Evolutionary conservation across 92 coral and sea anemone species (phyloP).

Genomic region (Epizoanthus illoricatus): DNA sequence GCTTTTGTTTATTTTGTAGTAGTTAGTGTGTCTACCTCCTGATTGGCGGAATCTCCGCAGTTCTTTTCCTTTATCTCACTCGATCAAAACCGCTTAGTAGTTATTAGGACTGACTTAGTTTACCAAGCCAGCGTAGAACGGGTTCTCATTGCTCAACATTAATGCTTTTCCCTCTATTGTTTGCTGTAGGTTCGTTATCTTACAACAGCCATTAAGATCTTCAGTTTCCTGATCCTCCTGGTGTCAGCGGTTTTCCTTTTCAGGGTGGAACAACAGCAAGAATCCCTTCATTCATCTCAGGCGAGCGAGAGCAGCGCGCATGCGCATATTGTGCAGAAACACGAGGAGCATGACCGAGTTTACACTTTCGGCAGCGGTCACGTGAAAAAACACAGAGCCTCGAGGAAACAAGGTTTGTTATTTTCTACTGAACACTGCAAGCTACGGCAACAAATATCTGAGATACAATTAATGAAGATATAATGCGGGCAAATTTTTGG

Average conservation of each 20-base stretch:
- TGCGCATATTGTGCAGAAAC: background rate
- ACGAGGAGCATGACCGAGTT: background rate
- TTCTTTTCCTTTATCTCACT: too few species aligned
- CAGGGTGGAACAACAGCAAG: slow-evolving; percentile 26
- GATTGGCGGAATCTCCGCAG: too few species aligned
- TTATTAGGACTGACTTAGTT: too few species aligned
- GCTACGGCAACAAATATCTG: too few species aligned
- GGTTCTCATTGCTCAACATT: background rate
- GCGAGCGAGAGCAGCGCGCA: background rate
- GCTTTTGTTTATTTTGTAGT: too few species aligned
- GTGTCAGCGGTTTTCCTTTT: slow-evolving; percentile 27
- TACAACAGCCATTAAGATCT: slow-evolving; percentile 21
- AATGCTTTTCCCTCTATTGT: background rate
- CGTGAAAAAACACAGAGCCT: background rate
- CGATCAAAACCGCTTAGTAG: too few species aligned
- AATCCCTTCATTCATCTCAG: background rate
- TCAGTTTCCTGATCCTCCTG: slow-evolving; percentile 17
- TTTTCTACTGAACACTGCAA: too few species aligned
- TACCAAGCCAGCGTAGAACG: too few species aligned
- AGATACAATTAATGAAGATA: too few species aligned
- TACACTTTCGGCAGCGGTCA: slow-evolving; percentile 28
- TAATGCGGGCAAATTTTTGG: too few species aligned
- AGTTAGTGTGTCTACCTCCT: too few species aligned
- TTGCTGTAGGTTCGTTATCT: slow-evolving; percentile 22
- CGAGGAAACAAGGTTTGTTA: slow-evolving; percentile 18